Evolutionary conservation across 2,888 invertebrate genomes (phyloP).

Genomic region (Brachyptera putata): DNA sequence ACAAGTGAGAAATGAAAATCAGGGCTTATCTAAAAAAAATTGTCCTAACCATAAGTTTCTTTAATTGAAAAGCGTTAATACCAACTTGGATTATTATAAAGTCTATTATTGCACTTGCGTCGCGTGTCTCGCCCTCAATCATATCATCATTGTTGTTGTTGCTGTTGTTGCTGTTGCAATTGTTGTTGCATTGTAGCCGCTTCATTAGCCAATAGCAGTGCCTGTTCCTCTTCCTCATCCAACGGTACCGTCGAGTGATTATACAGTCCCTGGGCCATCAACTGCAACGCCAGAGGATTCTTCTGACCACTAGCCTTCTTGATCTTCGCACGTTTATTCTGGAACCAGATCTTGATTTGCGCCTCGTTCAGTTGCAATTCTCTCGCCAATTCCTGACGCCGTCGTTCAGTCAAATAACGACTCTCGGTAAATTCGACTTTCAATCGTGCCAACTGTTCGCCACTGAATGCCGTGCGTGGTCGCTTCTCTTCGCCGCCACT

Average conservation of each 20-base stretch:
- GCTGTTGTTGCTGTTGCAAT: no score
- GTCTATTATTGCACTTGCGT: no score
- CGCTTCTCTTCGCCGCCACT: conserved; percentile 71
- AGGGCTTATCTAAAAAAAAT: no score
- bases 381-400: conserved; percentile 84
- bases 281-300: conserved; percentile 79
- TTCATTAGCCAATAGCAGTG: conserved; percentile 22
- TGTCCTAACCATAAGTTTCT: no score
- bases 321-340: conserved; percentile 94
- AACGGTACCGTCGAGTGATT: conserved; percentile 80
- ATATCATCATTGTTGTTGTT: no score
- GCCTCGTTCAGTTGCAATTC: conserved; percentile 92
- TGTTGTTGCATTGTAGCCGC: no score
- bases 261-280: conserved; percentile 92
- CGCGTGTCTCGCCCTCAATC: no score
- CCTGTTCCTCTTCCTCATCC: conserved; percentile 71
- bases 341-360: conserved; percentile 97
- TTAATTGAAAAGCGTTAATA: no score
- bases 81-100: no score
- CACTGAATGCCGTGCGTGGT: conserved; percentile 93
- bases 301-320: conserved; percentile 86
- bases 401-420: conserved; percentile 86
- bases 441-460: conserved; percentile 83
- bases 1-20: no score
- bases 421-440: conserved; percentile 93